phyloP scores from a whole-genome alignment of 2,797 vertebrate species.

The Agapornis canus region DNA sequence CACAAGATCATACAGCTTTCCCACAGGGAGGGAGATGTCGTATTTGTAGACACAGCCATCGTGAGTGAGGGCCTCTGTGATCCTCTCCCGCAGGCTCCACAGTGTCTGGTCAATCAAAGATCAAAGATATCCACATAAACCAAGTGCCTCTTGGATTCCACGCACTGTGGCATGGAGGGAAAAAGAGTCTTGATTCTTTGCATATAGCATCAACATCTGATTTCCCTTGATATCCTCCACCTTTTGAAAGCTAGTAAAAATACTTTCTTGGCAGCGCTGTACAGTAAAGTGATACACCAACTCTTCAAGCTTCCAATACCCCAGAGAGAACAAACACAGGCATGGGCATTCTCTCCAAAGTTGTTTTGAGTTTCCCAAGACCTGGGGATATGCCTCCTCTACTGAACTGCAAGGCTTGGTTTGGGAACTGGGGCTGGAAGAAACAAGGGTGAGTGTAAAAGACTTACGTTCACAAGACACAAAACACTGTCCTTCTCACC shows the following conservation, averaged over 20 bases:
- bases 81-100: conserved; percentile 92
- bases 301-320: background rate
- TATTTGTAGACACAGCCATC: conserved; percentile 94
- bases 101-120: conserved; percentile 73
- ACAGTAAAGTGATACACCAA: background rate
- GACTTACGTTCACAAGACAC: background rate
- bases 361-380: background rate
- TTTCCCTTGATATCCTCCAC: background rate
- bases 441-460: background rate
- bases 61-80: conserved; percentile 88
- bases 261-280: background rate
- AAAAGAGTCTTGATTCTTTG: background rate
- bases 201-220: background rate
- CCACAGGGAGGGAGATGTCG: conserved; percentile 90
- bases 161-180: background rate
- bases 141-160: background rate
- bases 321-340: background rate
- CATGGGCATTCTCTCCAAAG: background rate
- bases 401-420: accelerated
- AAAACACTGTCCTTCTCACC: background rate
- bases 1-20: conserved; percentile 89
- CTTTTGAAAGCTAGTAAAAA: background rate
- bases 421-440: background rate
- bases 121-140: background rate
- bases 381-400: background rate